phyloP scores from a whole-genome alignment of 2,797 vertebrate species.

The Somateria mollissima region DNA sequence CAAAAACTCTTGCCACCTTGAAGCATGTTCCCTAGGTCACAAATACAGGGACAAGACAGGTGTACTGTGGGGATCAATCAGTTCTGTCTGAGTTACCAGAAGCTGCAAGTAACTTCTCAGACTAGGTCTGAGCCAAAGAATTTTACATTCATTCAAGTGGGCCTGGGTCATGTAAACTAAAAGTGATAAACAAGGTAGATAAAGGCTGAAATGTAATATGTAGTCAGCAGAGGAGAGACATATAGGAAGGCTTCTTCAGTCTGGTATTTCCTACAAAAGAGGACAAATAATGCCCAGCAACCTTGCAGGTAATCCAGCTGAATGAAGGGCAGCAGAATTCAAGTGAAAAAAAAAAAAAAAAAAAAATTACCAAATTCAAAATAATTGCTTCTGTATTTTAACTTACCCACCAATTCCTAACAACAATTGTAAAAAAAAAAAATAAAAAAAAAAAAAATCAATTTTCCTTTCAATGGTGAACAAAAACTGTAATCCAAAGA shows the following conservation, averaged over 20 bases:
- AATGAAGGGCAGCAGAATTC: not conserved
- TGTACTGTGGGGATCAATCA: rapidly evolving
- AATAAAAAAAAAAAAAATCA: not conserved
- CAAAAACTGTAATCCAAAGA: not conserved
- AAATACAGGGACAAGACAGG: not conserved
- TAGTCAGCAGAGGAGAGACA: not conserved
- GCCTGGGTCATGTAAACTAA: not conserved
- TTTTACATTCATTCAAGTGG: not conserved
- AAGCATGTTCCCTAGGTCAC: rapidly evolving
- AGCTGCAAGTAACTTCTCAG: not conserved
- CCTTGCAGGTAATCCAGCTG: not conserved
- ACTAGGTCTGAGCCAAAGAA: not conserved
- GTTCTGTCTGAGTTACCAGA: not conserved
- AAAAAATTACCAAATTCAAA: not conserved
- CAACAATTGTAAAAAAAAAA: not conserved
- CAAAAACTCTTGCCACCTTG: not conserved
- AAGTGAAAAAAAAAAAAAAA: not conserved
- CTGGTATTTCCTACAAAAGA: not conserved
- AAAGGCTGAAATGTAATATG: not conserved
- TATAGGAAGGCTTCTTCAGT: not conserved
- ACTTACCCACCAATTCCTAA: not conserved
- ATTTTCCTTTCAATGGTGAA: not conserved
- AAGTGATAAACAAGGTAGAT: not conserved
- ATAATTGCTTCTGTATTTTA: not conserved
- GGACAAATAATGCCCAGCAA: not conserved